These are phyloP conservation scores for Chaetoderma sp. DNA, from an alignment of 2,888 invertebrate genomes.

Conservation along the genomic window DNA sequence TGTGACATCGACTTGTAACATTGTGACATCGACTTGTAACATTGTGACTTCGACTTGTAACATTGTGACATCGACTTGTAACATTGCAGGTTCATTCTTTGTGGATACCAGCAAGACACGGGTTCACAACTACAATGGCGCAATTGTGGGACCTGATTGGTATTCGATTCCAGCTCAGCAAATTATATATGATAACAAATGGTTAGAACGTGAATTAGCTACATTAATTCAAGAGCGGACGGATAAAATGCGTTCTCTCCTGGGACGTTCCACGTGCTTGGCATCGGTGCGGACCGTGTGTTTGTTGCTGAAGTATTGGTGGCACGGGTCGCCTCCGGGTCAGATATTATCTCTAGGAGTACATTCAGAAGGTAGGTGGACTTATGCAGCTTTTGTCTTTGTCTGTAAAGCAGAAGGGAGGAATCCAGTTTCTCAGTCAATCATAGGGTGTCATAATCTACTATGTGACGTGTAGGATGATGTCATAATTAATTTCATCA, in stretches of 20 bases:
- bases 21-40: too few relatives aligned
- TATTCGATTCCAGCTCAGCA: conserved; percentile 60
- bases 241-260: conserved; percentile 31
- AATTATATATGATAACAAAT: conserved; percentile 63
- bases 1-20: too few relatives aligned
- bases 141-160: conserved; percentile 64
- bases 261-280: conserved; percentile 46
- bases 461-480: too few relatives aligned
- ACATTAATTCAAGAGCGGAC: conserved; percentile 46
- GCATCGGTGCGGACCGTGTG: conserved; percentile 51
- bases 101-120: conserved; percentile 22
- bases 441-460: too few relatives aligned
- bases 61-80: too few relatives aligned
- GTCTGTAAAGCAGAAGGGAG: too few relatives aligned
- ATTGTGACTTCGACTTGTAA: too few relatives aligned
- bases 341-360: conserved; percentile 65
- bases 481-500: neutral
- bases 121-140: conserved; percentile 64
- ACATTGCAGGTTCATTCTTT: neutral
- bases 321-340: conserved; percentile 54
- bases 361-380: conserved; percentile 55
- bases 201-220: conserved; percentile 59
- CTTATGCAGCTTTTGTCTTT: neutral
- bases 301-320: conserved; percentile 59
- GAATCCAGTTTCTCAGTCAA: too few relatives aligned